phyloP scores from a whole-genome alignment of 2,888 invertebrate species.

The Mystacides longicornis region DNA sequence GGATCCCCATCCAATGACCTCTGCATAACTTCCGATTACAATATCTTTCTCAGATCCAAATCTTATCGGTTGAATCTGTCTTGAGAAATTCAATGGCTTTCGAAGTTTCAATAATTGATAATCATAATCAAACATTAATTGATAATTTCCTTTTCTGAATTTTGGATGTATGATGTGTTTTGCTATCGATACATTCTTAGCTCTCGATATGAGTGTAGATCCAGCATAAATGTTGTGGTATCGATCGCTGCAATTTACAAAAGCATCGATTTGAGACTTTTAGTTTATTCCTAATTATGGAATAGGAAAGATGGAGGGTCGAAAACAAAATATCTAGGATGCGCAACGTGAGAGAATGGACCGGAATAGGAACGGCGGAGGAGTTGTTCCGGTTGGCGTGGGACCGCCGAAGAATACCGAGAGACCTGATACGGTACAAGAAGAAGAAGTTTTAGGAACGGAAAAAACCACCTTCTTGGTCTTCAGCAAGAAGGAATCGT shows the following conservation, averaged over 20 bases:
- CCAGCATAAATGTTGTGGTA: constrained; percentile 6
- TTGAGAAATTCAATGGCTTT: constrained; percentile 34
- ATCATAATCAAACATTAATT: constrained; percentile 16
- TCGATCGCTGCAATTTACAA: neutral
- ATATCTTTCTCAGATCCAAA: constrained; percentile 41
- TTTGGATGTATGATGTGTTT: constrained; percentile 16
- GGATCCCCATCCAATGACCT: constrained; percentile 45
- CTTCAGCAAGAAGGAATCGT: too few species aligned
- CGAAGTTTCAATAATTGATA: constrained; percentile 18
- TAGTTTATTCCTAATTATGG: too few species aligned
- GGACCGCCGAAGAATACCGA: too few species aligned
- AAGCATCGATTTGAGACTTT: too few species aligned
- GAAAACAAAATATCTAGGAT: too few species aligned
- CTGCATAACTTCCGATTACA: constrained; percentile 39
- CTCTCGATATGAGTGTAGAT: constrained; percentile 11
- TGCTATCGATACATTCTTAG: constrained; percentile 3
- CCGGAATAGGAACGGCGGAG: too few species aligned
- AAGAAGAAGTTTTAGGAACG: too few species aligned
- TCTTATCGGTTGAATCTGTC: constrained; percentile 37
- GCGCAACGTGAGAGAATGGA: too few species aligned
- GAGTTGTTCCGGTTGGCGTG: too few species aligned
- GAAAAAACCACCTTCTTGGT: too few species aligned
- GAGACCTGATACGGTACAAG: too few species aligned
- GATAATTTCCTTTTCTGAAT: neutral
- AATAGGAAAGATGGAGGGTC: too few species aligned